Evolutionary conservation across 2,888 invertebrate genomes (phyloP), one percentile per base, ranked within the genome.

Genomic region (Heterodera filipjevi): DNA sequence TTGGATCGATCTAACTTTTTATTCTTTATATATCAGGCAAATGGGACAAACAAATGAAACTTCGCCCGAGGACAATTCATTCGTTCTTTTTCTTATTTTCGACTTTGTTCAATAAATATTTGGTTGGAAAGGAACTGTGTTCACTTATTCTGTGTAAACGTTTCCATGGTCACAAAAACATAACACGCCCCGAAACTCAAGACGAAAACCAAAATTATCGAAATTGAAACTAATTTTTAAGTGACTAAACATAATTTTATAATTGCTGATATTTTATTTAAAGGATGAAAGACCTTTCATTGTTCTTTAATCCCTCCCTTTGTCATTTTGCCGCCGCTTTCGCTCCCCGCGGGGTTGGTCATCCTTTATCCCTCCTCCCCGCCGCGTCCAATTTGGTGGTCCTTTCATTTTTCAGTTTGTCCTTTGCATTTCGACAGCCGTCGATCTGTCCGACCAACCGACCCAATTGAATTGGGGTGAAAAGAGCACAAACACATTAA

Each of bases 1-100:
- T 59, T n/a, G n/a, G 59, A 59, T n/a, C 27, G 27, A 59, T 59
- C 59, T 59, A 53, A 53, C 49, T 59, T n/a, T 59, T 59, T 59
- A n/a, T n/a, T n/a, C 6, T 59, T 22, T 22, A 59, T 59, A 59
- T 59, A 59, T 59, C 59, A 59, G 59, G 59, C 59, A 59, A 59
- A 59, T 27, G 3, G 59, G 12, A 59, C 53, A n/a, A 53, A 53
- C 5, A 53, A 16, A 53, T 22, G 22, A 44, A 44, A 44, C n/a
- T n/a, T 44, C 12, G 5, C n/a, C 59, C 59, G 59, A 59, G 59
- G 59, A 59, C 59, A 59, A n/a, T 59, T 59, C 59, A 59, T 59
- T 59, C 59, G 22, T 59, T 59, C 22, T 59, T 10, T n/a, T 59
- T 16, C 3, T 14, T 12, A 2, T 49, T 49, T 14, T 49, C 46